Conservation (phyloP, 2,797 vertebrate genomes). For the Cynopterus sphinx region DNA sequence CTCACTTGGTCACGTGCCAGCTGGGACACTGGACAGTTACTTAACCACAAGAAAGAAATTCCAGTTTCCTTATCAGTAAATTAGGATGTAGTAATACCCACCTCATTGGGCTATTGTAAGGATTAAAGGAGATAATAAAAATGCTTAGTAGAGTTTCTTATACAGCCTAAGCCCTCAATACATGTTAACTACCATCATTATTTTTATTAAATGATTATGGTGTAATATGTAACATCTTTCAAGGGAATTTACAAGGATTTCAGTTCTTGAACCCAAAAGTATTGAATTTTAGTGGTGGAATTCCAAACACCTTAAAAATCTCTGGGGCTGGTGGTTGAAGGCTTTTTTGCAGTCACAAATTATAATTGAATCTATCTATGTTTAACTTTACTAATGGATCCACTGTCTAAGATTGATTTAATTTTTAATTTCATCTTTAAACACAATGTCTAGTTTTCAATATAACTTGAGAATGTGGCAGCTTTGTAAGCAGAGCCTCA, state of each 20-base stretch:
- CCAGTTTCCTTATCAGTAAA: constrained; percentile 53
- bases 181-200: constrained; percentile 42
- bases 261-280: neutral
- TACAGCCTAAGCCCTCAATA: constrained; percentile 52
- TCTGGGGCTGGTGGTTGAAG: neutral
- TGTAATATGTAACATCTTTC: constrained; percentile 42
- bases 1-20: neutral
- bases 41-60: neutral
- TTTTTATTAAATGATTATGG: constrained; percentile 68
- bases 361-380: neutral
- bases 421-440: constrained; percentile 10
- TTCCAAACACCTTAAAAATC: neutral
- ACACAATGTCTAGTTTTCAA: neutral
- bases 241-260: constrained; percentile 46
- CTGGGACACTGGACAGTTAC: neutral
- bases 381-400: neutral
- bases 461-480: neutral
- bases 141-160: constrained; percentile 42
- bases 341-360: neutral
- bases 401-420: neutral
- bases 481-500: neutral
- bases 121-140: constrained; percentile 64
- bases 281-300: neutral
- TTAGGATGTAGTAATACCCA: constrained; percentile 36
- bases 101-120: constrained; percentile 12